These are phyloP conservation scores for Engraulis encrasicolus DNA, from an alignment of 2,113 vertebrate genomes.

Conservation along the genomic window DNA sequence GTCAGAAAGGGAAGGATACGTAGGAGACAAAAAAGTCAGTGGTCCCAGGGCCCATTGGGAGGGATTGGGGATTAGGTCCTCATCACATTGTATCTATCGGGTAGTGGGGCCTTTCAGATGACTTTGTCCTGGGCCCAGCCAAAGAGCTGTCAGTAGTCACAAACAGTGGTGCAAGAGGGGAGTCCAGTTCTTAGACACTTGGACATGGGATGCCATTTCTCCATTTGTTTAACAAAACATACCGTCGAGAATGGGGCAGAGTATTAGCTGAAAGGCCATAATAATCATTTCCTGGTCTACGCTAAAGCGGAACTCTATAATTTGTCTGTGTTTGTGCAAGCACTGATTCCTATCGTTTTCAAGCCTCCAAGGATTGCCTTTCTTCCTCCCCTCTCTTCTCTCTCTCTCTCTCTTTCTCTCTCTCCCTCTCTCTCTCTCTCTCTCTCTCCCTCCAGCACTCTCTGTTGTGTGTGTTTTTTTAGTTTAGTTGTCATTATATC, in stretches of 20 bases:
- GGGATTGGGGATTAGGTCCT: too few relatives aligned
- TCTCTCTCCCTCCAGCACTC: too few relatives aligned
- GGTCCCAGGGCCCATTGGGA: too few relatives aligned
- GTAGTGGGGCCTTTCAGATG: too few relatives aligned
- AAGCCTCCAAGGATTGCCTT: conserved; percentile 32
- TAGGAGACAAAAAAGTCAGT: too few relatives aligned
- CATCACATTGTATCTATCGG: too few relatives aligned
- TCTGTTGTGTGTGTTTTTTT: too few relatives aligned
- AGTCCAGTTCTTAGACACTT: too few relatives aligned
- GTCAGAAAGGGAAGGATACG: too few relatives aligned
- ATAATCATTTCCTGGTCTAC: conserved; percentile 53
- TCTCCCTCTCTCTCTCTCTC: too few relatives aligned
- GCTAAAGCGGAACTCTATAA: conserved; percentile 47
- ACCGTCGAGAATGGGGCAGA: conserved; percentile 35
- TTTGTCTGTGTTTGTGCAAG: conserved; percentile 57
- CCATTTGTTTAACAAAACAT: conserved; percentile 45
- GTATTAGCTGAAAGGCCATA: conserved; percentile 47
- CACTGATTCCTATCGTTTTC: conserved; percentile 55
- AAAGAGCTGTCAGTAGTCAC: too few relatives aligned
- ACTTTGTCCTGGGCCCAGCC: background rate
- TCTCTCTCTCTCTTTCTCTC: conserved; percentile 23
- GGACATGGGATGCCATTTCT: conserved; percentile 34
- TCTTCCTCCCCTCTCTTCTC: background rate
- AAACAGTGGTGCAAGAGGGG: conserved; percentile 26
- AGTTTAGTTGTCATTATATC: conserved; percentile 45